Evolutionary conservation across 2,797 vertebrate genomes (phyloP), one percentile per base, ranked within the genome.

Genomic region (Xenopus petersii): DNA sequence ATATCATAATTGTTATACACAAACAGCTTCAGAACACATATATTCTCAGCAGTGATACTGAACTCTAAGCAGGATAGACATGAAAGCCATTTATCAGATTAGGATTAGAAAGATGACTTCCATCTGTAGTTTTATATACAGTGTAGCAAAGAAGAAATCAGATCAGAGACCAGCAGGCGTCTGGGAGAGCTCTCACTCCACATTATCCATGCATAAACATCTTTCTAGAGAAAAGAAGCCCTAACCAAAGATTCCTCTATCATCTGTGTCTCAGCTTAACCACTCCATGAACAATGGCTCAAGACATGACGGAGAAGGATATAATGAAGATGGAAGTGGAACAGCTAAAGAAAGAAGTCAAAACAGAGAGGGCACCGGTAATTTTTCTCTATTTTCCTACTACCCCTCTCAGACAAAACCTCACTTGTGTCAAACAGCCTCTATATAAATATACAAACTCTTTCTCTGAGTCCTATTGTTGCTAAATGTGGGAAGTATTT

Each of bases 291-390:
- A 4, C 0, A 4, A 98, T 98, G 96, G 94, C 97, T 86, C 95
- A 97, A 87, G 96, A 98, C 80, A 96, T 97, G 91, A 93, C 93
- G 0, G 95, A 98, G 88, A 97, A 97, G 82, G 95, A 98, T 36
- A 90, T 97, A 82, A 54, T 96, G 69, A 94, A 93, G 87, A 95
- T 98, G 96, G 94, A 98, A 81, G 77, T 98, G 81, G 95, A 95
- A 0, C 97, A 98, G 88, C 84, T 98, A 82, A 95, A 93, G 88
- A 93, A 91, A 79, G 97, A 98, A 88, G 92, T 94, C 70, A 94
- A 74, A 81, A 88, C 80, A 0, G 83, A 91, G 67, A 86, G 92
- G 73, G 36, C n/a, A 1, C 68, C 12, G 74, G 86, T 89, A 73
- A 83, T 12, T 80, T 49, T 48, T 54, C 33, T 10, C 4, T 42